A percentile compares a stretch with the other conserved stretches of the same genome.
Evolutionary conservation across 2,113 vertebrate genomes (phyloP).

Genomic region (Cavia porcellus): DNA sequence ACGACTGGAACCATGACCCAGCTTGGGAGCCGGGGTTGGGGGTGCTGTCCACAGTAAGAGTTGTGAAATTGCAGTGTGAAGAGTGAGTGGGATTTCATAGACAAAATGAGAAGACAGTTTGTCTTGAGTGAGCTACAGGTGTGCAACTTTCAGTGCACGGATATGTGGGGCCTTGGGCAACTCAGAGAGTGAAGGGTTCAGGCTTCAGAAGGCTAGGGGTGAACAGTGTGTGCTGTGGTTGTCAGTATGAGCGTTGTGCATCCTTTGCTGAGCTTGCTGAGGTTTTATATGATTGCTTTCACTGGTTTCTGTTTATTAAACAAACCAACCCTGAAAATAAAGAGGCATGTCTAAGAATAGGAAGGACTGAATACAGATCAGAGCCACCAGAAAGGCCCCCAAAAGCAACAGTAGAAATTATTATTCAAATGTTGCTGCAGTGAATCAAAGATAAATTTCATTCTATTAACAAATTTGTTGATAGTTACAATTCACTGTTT

Average conservation of each 20-base stretch:
- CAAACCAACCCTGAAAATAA: background rate
- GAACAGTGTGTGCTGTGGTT: background rate
- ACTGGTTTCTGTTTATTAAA: conserved; percentile 31
- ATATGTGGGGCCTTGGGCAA: background rate
- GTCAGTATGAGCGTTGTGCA: background rate
- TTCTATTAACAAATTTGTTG: conserved; percentile 72
- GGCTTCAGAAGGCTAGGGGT: background rate
- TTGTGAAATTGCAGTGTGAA: background rate
- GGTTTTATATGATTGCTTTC: background rate
- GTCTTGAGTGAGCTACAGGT: background rate
- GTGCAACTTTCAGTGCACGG: background rate
- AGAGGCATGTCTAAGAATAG: background rate
- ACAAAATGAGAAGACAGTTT: background rate
- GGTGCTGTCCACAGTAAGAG: background rate
- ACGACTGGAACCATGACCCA: background rate
- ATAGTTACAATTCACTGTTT: conserved; percentile 69
- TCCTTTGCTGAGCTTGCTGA: background rate
- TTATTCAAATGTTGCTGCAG: conserved; percentile 53
- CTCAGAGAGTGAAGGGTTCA: background rate
- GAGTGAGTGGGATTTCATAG: background rate
- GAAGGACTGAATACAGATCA: background rate
- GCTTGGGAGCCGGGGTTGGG: background rate
- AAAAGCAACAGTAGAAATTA: background rate
- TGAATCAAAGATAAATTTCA: conserved; percentile 68
- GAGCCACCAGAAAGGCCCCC: background rate